phyloP scores from a whole-genome alignment of 2,797 vertebrate species.

The Merluccius polli region DNA sequence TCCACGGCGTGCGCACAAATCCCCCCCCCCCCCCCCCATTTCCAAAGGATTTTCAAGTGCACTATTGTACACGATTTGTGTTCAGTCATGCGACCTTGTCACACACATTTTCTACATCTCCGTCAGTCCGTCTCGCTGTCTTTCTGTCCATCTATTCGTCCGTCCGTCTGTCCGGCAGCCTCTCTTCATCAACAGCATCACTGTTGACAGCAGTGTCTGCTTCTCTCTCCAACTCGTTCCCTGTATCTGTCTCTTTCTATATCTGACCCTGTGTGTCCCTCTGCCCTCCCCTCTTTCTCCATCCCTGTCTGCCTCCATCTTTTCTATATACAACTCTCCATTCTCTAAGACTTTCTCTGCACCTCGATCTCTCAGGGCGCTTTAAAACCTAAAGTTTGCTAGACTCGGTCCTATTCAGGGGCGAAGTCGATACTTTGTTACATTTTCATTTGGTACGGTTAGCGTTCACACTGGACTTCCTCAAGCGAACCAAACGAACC shows the following conservation, averaged over 20 bases:
- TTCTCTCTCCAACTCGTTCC: neutral
- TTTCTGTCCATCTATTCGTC: neutral
- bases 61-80: constrained; percentile 37
- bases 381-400: too few species aligned
- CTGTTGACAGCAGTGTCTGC: neutral
- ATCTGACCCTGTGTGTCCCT: neutral
- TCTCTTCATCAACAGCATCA: neutral
- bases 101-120: neutral
- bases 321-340: neutral
- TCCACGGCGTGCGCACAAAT: neutral
- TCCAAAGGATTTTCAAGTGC: constrained; percentile 35
- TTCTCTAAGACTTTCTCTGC: neutral
- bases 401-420: too few species aligned
- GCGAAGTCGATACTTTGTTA: too few species aligned
- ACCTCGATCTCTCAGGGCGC: neutral
- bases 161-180: neutral
- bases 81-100: constrained; percentile 38
- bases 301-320: neutral
- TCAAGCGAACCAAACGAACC: too few species aligned
- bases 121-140: neutral
- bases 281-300: neutral
- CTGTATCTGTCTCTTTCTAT: neutral
- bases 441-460: too few species aligned
- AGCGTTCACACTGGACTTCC: too few species aligned
- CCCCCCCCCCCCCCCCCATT: constrained; percentile 15